Evolutionary conservation across 1,140 invertebrate genomes (phyloP), one percentile per base, ranked within the genome.

Genomic region (Aphelinus atriplicis): DNA sequence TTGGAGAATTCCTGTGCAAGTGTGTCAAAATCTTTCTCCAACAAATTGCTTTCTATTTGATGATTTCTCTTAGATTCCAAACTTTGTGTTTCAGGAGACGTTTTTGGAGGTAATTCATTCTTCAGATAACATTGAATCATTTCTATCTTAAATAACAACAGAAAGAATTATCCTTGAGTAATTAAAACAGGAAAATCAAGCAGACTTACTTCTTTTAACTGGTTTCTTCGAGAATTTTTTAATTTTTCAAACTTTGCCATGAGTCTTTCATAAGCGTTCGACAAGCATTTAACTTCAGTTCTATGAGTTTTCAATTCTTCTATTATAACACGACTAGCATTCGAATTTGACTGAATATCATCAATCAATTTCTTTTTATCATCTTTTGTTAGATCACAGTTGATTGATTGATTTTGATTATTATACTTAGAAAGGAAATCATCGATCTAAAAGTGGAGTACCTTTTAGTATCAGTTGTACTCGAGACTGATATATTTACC

Each of bases 231-330:
- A 5, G 1, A 10, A 3, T 5, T 47, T 7, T 66, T 48, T 45
- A 76, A 47, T 7, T 66, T 60, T 43, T 76, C 47, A 6, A 55
- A 57, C 4, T 65, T 76, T 3, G 46, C 1, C 3, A 56, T 42
- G 0, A 76, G 9, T 1, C 50, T 71, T 6, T 55, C 47, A 4
- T 58, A 76, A 43, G 42, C 9, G 1, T 55, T n/a, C 3, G 45
- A n/a, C n/a, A 71, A 10, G n/a, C 48, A 45, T 46, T 76, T 76
- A 1, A 76, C 56, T n/a, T 76, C 68, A 6, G 48, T 61, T 26
- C 68, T 76, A 6, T 71, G 63, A 3, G 42, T 55, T 67, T 55
- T 66, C 46, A 76, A 26, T 26, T 76, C 62, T 9, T 76, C 74
- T 10, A 76, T 42, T 5, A 76, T 53, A 47, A n/a, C 1, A 3